phyloP scores from a whole-genome alignment of 2,888 invertebrate genomes.

The Vannuccia rotundouncinata region DNA sequence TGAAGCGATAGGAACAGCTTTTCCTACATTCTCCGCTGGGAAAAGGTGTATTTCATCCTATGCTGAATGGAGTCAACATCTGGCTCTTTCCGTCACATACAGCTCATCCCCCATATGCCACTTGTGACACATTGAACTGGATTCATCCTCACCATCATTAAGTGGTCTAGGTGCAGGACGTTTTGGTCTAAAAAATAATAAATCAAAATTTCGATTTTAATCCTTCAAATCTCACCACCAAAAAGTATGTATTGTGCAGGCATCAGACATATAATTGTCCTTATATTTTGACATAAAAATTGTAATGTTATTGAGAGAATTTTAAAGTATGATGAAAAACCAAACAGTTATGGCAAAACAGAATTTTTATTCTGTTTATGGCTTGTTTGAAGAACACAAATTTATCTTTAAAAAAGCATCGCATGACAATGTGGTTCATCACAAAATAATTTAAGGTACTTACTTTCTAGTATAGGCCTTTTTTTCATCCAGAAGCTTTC shows the following conservation, averaged over 20 bases:
- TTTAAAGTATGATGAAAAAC: too few species aligned
- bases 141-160: neutral
- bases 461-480: slow-evolving; percentile 21
- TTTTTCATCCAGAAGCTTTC: slow-evolving; percentile 6
- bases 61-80: slow-evolving; percentile 9
- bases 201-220: neutral
- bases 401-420: neutral
- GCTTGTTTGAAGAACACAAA: slow-evolving; percentile 4
- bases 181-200: neutral
- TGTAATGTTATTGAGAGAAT: too few species aligned
- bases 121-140: slow-evolving; percentile 5
- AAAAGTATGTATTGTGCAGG: too few species aligned
- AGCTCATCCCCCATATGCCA: slow-evolving; percentile 7
- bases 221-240: neutral
- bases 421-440: neutral
- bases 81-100: neutral
- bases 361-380: too few species aligned
- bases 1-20: slow-evolving; percentile 7
- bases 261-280: too few species aligned
- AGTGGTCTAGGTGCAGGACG: neutral
- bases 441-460: slow-evolving; percentile 6
- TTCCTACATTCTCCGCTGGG: neutral
- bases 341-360: too few species aligned
- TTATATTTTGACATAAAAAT: too few species aligned
- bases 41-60: neutral